Conservation (phyloP, 2,888 invertebrate genomes). For the Nephrotoma flavescens region DNA sequence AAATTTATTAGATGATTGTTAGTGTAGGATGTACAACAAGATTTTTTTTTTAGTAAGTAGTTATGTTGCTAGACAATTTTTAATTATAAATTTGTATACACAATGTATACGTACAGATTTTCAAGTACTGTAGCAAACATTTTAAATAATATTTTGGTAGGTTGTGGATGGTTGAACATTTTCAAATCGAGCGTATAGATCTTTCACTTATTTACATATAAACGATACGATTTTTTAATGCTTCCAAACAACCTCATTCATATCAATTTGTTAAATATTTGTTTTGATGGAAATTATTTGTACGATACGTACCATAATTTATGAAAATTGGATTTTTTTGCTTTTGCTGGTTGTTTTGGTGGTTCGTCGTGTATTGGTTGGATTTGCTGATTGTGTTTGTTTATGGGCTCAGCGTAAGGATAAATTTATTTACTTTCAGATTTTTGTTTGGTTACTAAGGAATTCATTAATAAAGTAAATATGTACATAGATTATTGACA, state of each 20-base stretch:
- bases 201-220: not conserved
- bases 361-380: not conserved
- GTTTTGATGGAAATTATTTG: not conserved
- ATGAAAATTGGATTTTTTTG: not conserved
- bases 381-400: not conserved
- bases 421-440: not conserved
- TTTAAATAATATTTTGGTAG: not conserved
- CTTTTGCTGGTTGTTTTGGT: not conserved
- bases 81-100: not conserved
- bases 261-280: not conserved
- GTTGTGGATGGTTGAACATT: not conserved
- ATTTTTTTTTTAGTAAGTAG: not conserved
- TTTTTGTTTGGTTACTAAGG: not conserved
- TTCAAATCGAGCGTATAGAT: not conserved
- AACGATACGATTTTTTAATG: not conserved
- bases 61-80: not conserved
- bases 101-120: not conserved
- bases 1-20: not conserved
- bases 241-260: not conserved
- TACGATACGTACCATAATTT: not conserved
- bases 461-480: not conserved
- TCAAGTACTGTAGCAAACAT: not conserved
- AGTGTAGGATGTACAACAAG: not conserved
- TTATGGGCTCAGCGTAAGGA: not conserved
- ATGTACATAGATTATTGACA: not conserved